Base-by-base conservation (phyloP, 2,113 vertebrate species). In the Hirundichthys speculiger region DNA sequence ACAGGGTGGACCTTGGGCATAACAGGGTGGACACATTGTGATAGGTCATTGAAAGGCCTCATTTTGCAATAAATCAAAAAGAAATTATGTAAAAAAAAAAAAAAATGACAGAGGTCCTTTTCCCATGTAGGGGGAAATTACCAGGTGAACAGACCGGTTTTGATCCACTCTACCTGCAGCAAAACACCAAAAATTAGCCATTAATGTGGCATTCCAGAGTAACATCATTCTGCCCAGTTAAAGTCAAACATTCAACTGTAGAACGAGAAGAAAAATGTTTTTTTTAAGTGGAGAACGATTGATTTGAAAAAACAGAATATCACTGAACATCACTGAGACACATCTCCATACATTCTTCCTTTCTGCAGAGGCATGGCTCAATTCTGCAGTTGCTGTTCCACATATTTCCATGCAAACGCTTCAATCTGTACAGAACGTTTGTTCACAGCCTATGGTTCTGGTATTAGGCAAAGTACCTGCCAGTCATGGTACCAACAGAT, bases 131-230 rank as follows among this genome's bases (percentile, higher is more conserved):
- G 39, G 39, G 39, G 13, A 41, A 27, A 27, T 27, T 27, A 27
- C 42, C 42, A 45, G 42, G 16, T 45, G 42, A 45, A 45, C 42
- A 45, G 42, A 45, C 42, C 16, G n/a, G 42, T 45, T 45, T 45
- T 18, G 42, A 18, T 45, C n/a, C 42, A 45, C 42, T 45, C n/a
- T 45, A 18, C 42, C n/a, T 45, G 42, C 42, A 9, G 42, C 42
- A 45, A 45, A 10, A 45, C 9, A 5, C n/a, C 16, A 15, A n/a
- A 18, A 45, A 45, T 18, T 3, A 45, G 38, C 38, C 11, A 14
- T 14, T 40, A 40, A 40, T 40, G 38, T 11, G 38, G 13, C 38
- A 11, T 45, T 27, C 25, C 2, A 2, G 16, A 45, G 4, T 9
- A 18, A 5, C n/a, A n/a, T n/a, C n/a, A n/a, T n/a, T n/a, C n/a